phyloP scores from a whole-genome alignment of 2,113 vertebrate species.

The Trichomycterus rosablanca region DNA sequence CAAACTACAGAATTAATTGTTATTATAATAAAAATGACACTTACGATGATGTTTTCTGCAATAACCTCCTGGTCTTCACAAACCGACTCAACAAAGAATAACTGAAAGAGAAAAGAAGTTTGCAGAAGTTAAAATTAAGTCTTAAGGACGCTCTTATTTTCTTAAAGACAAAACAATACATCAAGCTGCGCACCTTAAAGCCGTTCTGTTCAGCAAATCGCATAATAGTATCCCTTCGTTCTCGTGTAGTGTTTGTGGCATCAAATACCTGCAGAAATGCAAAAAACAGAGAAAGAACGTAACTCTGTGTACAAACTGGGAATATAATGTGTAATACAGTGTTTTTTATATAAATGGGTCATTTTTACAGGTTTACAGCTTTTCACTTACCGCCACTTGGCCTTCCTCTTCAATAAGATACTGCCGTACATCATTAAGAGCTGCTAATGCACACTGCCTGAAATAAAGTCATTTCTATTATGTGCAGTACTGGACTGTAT shows the following conservation, averaged over 20 bases:
- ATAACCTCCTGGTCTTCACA: slow-evolving; percentile 96
- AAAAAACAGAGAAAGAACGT: too few relatives aligned
- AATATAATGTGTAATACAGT: too few relatives aligned
- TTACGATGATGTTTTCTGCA: slow-evolving; percentile 93
- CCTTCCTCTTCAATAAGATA: slow-evolving; percentile 79
- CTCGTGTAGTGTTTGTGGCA: slow-evolving; percentile 95
- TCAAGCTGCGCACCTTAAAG: slow-evolving; percentile 79
- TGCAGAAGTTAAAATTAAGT: too few relatives aligned
- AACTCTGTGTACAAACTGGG: too few relatives aligned
- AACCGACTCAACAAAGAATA: slow-evolving; percentile 95
- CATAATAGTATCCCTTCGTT: slow-evolving; percentile 87
- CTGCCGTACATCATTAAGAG: slow-evolving; percentile 74
- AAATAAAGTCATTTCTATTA: too few relatives aligned
- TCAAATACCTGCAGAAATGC: slow-evolving; percentile 87
- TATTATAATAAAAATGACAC: slow-evolving; percentile 42
- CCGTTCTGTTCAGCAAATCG: slow-evolving; percentile 92
- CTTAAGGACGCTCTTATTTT: too few relatives aligned
- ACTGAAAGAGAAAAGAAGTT: slow-evolving; percentile 60
- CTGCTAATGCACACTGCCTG: slow-evolving; percentile 85
- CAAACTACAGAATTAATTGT: neutral
- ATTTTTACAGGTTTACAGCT: too few relatives aligned
- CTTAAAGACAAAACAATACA: neutral
- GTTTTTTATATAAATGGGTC: too few relatives aligned
- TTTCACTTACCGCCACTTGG: slow-evolving; percentile 78
- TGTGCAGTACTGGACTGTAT: too few relatives aligned